phyloP scores from a whole-genome alignment of 2,797 vertebrate genomes.

The Oreortyx pictus region DNA sequence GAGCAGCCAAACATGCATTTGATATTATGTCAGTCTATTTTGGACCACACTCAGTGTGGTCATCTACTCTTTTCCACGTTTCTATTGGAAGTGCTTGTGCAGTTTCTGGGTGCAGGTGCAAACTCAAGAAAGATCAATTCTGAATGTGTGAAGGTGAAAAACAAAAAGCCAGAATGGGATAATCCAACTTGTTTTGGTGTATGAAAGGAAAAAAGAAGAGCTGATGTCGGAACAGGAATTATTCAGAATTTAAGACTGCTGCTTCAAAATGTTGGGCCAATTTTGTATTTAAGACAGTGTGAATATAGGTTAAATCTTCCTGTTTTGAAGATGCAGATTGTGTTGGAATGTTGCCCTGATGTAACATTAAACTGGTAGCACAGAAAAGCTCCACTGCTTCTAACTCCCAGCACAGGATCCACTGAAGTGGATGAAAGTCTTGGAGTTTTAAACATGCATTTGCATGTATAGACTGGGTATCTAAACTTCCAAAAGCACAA shows the following conservation, averaged over 20 bases:
- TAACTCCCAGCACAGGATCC: not conserved
- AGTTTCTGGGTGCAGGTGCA: rapidly evolving
- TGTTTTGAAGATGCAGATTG: not conserved
- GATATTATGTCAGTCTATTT: not conserved
- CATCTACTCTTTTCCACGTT: not conserved
- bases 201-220: not conserved
- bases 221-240: not conserved
- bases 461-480: not conserved
- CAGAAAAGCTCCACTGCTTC: not conserved
- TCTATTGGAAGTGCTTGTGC: rapidly evolving
- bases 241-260: not conserved
- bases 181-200: not conserved
- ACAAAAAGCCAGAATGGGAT: not conserved
- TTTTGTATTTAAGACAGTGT: not conserved
- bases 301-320: not conserved
- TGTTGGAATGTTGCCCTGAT: not conserved
- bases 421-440: not conserved
- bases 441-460: not conserved
- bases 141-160: not conserved
- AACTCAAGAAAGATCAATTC: not conserved
- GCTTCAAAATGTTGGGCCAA: rapidly evolving
- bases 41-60: not conserved
- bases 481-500: not conserved
- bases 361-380: not conserved
- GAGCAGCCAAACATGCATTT: not conserved